Evolutionary conservation across 92 coral and sea anemone genomes (phyloP).

Genomic region (Parazoanthus atlanticus): DNA sequence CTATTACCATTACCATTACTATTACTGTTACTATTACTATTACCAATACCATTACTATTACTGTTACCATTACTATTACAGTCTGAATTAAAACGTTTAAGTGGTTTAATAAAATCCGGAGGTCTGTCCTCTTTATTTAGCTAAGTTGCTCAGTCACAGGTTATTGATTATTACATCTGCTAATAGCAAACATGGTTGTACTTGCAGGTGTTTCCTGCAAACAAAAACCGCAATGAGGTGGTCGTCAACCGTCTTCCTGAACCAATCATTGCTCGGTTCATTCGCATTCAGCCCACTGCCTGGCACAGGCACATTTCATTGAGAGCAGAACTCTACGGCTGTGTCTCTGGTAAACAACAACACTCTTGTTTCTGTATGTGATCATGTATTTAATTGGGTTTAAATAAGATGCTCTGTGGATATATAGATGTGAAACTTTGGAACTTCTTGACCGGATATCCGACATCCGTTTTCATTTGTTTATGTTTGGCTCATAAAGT

Average conservation of each 20-base stretch:
- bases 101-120: too few relatives aligned
- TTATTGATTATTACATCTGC: not conserved
- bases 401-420: not conserved
- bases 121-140: not conserved
- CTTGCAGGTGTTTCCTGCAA: not conserved
- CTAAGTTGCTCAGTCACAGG: not conserved
- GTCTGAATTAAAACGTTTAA: too few relatives aligned
- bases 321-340: constrained; percentile 10
- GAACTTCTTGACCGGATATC: too few relatives aligned
- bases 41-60: not conserved
- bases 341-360: not conserved
- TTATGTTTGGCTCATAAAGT: too few relatives aligned
- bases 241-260: constrained; percentile 3
- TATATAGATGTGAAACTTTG: not conserved
- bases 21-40: not conserved
- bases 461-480: too few relatives aligned
- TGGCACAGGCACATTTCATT: constrained; percentile 1
- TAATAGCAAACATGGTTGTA: not conserved
- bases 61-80: not conserved
- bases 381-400: not conserved
- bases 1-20: not conserved
- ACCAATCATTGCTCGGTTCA: constrained; percentile 6
- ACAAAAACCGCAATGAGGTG: not conserved
- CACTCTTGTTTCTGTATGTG: not conserved
- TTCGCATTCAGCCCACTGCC: not conserved